A percentile compares a stretch with the other conserved stretches of the same genome.
These are phyloP conservation scores for Dysmachus trigonus DNA, from an alignment of 2,888 invertebrate genomes.

Conservation along the genomic window DNA sequence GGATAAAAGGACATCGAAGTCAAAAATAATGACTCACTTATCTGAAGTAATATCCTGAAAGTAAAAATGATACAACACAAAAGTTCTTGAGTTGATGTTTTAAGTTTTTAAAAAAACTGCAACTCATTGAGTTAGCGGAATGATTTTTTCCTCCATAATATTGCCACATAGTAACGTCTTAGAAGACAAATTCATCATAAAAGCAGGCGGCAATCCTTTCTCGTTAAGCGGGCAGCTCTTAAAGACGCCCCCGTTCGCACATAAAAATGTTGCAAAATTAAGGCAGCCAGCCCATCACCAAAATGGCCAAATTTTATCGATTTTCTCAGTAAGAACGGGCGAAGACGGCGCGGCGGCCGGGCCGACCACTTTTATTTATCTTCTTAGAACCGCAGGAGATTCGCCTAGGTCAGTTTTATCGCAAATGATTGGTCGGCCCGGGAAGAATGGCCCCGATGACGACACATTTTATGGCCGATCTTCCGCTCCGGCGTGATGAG, in stretches of 20 bases:
- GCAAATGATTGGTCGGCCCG: conserved; percentile 42
- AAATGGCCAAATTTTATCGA: conserved; percentile 40
- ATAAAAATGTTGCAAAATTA: conserved; percentile 41
- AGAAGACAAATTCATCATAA: neutral
- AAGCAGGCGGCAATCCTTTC: conserved; percentile 29
- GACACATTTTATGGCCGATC: conserved; percentile 49
- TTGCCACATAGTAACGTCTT: conserved; percentile 13
- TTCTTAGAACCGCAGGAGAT: conserved; percentile 27
- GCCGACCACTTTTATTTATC: conserved; percentile 30
- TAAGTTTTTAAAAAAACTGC: neutral
- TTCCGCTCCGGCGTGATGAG: conserved; percentile 47
- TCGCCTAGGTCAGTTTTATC: conserved; percentile 45
- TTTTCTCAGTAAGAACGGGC: conserved; percentile 2
- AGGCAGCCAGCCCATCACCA: conserved; percentile 13
- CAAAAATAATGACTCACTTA: too few relatives aligned
- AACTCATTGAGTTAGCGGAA: neutral
- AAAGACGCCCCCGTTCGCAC: conserved; percentile 13
- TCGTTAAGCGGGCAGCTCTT: neutral
- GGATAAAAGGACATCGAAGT: too few relatives aligned
- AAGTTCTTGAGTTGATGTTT: neutral
- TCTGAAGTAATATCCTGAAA: too few relatives aligned
- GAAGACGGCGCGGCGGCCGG: neutral
- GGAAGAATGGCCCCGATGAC: conserved; percentile 44
- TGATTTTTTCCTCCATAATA: neutral
- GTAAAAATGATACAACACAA: neutral